Conservation (phyloP, 2,113 vertebrate genomes). For the Hymenochirus boettgeri region DNA sequence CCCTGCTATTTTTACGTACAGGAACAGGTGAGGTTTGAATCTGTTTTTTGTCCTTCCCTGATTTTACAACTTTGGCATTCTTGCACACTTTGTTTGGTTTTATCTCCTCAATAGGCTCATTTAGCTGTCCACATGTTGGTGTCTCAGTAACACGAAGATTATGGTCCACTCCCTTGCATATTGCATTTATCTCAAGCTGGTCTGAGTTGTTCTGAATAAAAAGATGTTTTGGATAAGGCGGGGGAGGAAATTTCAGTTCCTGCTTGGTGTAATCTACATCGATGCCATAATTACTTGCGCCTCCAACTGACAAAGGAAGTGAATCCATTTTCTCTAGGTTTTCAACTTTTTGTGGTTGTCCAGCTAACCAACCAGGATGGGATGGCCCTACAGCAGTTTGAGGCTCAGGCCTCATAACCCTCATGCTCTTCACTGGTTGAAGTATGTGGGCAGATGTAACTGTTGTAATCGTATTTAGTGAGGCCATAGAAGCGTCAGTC, state of each 20-base stretch:
- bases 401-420: conserved; percentile 90
- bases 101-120: conserved; percentile 52
- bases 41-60: conserved; percentile 88
- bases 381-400: conserved; percentile 94
- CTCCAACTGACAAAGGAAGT: conserved; percentile 63
- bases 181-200: conserved; percentile 60
- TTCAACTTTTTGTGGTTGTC: conserved; percentile 61
- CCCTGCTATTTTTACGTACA: conserved; percentile 79
- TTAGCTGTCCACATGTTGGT: conserved; percentile 49
- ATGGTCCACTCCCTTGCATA: conserved; percentile 66
- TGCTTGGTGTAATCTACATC: conserved; percentile 68
- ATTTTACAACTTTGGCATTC: conserved; percentile 70
- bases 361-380: conserved; percentile 84
- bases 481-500: conserved; percentile 68
- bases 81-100: conserved; percentile 74
- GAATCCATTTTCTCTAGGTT: conserved; percentile 67
- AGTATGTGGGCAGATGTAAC: conserved; percentile 92
- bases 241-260: conserved; percentile 82
- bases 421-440: conserved; percentile 91
- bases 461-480: conserved; percentile 87
- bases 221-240: conserved; percentile 88
- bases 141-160: conserved; percentile 52
- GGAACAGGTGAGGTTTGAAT: conserved; percentile 95
- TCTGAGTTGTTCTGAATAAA: conserved; percentile 68
- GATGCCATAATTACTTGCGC: conserved; percentile 64